Conservation (phyloP, 2,797 vertebrate species). For the Iguana delicatissima region DNA sequence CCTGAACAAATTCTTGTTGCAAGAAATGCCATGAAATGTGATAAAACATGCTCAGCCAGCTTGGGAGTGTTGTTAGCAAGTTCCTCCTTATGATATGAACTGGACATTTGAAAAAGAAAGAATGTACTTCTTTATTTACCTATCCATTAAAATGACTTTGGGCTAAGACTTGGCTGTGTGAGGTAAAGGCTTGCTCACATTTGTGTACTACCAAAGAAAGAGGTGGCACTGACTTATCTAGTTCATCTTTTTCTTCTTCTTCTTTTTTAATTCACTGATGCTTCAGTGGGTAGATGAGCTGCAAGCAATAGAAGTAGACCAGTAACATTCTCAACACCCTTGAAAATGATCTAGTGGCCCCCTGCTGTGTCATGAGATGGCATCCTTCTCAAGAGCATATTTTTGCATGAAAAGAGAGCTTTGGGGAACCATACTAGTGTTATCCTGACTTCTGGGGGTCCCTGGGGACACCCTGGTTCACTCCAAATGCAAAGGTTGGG, state of each 20-base stretch:
- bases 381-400: background rate
- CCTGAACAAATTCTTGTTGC: background rate
- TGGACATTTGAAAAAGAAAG: no score
- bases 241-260: background rate
- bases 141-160: background rate
- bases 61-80: background rate
- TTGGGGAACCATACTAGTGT: background rate
- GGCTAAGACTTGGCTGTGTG: background rate
- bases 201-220: background rate
- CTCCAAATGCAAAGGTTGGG: no score
- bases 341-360: background rate
- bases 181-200: background rate
- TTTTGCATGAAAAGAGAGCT: background rate
- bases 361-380: background rate
- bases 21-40: background rate
- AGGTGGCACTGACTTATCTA: background rate
- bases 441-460: no score
- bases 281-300: background rate
- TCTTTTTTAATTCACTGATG: background rate
- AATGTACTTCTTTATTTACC: background rate
- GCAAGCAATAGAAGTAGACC: background rate
- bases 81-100: background rate
- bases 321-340: background rate
- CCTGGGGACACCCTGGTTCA: no score
- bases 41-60: background rate